phyloP scores from a whole-genome alignment of 2,113 vertebrate species.

The Morone saxatilis region DNA sequence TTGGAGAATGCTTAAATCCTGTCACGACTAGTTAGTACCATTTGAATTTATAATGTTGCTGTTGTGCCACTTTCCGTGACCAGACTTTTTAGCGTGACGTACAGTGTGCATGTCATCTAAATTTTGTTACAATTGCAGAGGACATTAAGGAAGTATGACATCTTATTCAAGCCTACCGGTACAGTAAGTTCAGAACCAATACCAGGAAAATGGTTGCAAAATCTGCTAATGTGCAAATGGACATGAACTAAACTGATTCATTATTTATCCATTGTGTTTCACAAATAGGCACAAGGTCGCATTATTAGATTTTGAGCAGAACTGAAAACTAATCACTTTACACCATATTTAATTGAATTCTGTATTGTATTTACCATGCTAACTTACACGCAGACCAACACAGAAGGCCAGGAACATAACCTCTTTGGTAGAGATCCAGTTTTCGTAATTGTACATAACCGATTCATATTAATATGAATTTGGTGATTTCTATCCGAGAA shows the following conservation, averaged over 20 bases:
- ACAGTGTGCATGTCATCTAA: neutral
- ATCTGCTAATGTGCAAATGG: neutral
- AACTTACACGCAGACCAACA: neutral
- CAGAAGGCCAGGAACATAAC: neutral
- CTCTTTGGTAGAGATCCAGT: neutral
- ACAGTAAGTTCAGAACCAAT: neutral
- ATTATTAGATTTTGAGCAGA: neutral
- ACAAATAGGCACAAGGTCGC: neutral
- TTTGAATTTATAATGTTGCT: neutral
- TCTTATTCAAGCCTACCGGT: neutral
- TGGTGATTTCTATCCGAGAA: conserved; percentile 15
- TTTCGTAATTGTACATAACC: conserved; percentile 6
- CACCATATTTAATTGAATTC: neutral
- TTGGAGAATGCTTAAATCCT: conserved; percentile 3
- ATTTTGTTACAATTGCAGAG: neutral
- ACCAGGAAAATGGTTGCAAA: neutral
- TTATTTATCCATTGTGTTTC: neutral
- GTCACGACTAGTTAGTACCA: neutral
- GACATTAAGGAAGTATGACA: neutral
- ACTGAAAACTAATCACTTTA: neutral
- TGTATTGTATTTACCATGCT: neutral
- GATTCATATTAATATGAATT: conserved; percentile 33
- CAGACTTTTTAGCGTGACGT: neutral
- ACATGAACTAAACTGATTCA: neutral
- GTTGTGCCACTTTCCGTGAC: neutral